Conservation (phyloP, 2,797 vertebrate species). For the Monodelphis domestica region DNA sequence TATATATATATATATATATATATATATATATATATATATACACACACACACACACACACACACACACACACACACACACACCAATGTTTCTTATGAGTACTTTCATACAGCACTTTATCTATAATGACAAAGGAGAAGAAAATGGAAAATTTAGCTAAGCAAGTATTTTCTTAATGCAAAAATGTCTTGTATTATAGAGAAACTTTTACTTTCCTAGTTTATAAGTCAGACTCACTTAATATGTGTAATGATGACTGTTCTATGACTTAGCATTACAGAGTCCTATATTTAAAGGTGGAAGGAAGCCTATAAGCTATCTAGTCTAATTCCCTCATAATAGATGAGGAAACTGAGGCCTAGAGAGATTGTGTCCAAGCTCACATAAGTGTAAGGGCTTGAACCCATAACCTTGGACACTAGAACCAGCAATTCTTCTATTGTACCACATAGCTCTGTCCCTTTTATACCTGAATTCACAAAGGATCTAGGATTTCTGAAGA, state of each 20-base stretch:
- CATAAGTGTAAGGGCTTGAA: background rate
- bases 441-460: background rate
- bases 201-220: constrained; percentile 28
- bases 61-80: constrained; percentile 41
- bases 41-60: no score
- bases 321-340: background rate
- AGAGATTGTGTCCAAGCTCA: background rate
- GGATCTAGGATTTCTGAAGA: background rate
- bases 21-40: no score
- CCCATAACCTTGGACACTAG: background rate
- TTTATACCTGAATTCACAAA: background rate
- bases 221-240: constrained; percentile 44
- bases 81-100: constrained; percentile 29
- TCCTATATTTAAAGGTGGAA: background rate
- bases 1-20: no score
- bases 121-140: constrained; percentile 34
- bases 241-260: background rate
- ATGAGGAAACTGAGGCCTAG: background rate
- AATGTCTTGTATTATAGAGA: constrained; percentile 49
- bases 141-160: constrained; percentile 55
- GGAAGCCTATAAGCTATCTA: background rate
- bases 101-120: constrained; percentile 26
- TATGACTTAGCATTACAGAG: constrained; percentile 9
- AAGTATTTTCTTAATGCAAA: constrained; percentile 35
- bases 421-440: background rate